A percentile compares a stretch with the other conserved stretches of the same genome.
Conservation (phyloP, 2,888 invertebrate species). For the Napeogenes sylphis region DNA sequence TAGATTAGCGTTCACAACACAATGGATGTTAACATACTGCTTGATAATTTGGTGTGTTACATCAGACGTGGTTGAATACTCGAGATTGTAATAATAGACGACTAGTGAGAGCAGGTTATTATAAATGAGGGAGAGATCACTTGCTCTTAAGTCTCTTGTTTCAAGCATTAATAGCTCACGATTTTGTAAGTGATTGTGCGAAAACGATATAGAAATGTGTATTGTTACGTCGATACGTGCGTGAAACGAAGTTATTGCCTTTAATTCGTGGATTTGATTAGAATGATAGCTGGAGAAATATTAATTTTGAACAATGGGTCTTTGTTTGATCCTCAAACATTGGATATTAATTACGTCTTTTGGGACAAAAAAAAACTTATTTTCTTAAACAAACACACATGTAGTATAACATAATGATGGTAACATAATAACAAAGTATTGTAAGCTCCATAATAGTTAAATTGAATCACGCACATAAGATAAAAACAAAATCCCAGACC, state of each 20-base stretch:
- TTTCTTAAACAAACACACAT: not conserved
- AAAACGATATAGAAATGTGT: slow-evolving; percentile 47
- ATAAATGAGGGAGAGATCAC: slow-evolving; percentile 68
- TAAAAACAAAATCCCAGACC: slow-evolving; percentile 22
- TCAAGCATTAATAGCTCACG: slow-evolving; percentile 66
- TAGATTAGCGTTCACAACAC: slow-evolving; percentile 68
- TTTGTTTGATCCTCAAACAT: slow-evolving; percentile 23
- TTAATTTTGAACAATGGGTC: slow-evolving; percentile 31
- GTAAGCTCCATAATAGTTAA: slow-evolving; percentile 7
- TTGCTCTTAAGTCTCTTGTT: slow-evolving; percentile 41
- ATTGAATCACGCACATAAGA: slow-evolving; percentile 14
- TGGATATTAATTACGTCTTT: slow-evolving; percentile 16
- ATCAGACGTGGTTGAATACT: slow-evolving; percentile 62
- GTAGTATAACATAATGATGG: not conserved
- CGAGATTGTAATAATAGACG: slow-evolving; percentile 63
- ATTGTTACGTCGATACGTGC: slow-evolving; percentile 48
- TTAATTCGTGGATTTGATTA: slow-evolving; percentile 55
- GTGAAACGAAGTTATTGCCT: slow-evolving; percentile 56
- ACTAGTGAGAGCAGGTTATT: slow-evolving; percentile 55
- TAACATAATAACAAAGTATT: not conserved
- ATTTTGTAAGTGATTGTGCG: slow-evolving; percentile 58
- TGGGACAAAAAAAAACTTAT: slow-evolving; percentile 5
- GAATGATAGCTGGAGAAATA: slow-evolving; percentile 37
- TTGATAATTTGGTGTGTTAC: slow-evolving; percentile 69
- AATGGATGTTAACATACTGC: slow-evolving; percentile 69